Percentiles rank a stretch among this genome's conserved stretches.
phyloP scores from a whole-genome alignment of 2,888 invertebrate genomes.

The Leptarthrus brevirostris region DNA sequence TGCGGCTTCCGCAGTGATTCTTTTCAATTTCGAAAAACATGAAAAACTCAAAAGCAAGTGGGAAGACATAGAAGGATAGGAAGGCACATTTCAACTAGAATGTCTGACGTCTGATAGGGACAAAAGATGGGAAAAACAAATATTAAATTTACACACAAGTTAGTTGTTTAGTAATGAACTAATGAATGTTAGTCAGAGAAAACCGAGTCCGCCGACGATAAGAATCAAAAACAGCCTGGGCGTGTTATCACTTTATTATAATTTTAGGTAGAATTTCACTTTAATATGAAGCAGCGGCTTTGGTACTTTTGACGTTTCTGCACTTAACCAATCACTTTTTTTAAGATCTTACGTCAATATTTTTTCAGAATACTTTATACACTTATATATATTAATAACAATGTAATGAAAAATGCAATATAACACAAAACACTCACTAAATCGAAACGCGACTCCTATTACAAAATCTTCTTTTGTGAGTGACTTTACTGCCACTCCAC shows the following conservation, averaged over 20 bases:
- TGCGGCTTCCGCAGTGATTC: slow-evolving; percentile 26
- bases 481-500: slow-evolving; percentile 59
- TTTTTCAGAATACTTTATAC: slow-evolving; percentile 7
- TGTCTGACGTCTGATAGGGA: slow-evolving; percentile 33
- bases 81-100: slow-evolving; percentile 46
- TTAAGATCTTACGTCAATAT: not conserved
- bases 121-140: slow-evolving; percentile 35
- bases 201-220: slow-evolving; percentile 10
- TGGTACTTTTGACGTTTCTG: slow-evolving; percentile 36
- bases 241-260: slow-evolving; percentile 22
- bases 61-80: slow-evolving; percentile 15
- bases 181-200: not conserved
- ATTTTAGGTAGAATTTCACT: slow-evolving; percentile 21
- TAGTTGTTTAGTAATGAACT: slow-evolving; percentile 11
- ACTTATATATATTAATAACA: slow-evolving; percentile 28
- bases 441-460: slow-evolving; percentile 49
- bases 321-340: slow-evolving; percentile 36
- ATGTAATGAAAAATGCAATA: slow-evolving; percentile 1
- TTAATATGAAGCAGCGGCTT: slow-evolving; percentile 2
- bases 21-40: slow-evolving; percentile 18
- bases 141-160: slow-evolving; percentile 24
- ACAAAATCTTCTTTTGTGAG: slow-evolving; percentile 52
- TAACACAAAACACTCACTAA: slow-evolving; percentile 50
- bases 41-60: slow-evolving; percentile 27
- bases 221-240: not conserved